These are phyloP conservation scores for Aspiorhynchus laticeps DNA, from an alignment of 2,113 vertebrate species.

Conservation along the genomic window DNA sequence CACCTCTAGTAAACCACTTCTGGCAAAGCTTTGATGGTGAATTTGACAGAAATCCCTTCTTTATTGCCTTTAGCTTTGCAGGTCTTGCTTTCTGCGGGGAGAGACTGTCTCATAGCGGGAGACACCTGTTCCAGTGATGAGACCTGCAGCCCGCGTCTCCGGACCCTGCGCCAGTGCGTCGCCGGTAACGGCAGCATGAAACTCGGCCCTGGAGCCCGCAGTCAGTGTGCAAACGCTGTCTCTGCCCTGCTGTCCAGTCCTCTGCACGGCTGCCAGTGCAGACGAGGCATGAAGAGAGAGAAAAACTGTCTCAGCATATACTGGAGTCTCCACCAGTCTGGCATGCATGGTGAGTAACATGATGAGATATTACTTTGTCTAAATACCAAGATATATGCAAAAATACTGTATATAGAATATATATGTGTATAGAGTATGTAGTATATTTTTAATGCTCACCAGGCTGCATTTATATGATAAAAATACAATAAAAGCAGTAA, in stretches of 20 bases:
- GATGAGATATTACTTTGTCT: background rate
- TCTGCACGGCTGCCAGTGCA: constrained; percentile 88
- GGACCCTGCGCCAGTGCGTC: constrained; percentile 90
- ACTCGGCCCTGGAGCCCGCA: constrained; percentile 85
- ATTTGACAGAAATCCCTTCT: background rate
- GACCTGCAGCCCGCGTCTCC: constrained; percentile 85
- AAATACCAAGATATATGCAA: background rate
- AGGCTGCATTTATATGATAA: too few species aligned
- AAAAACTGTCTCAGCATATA: constrained; percentile 94
- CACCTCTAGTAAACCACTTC: background rate
- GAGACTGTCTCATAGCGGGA: constrained; percentile 87
- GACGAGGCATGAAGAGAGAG: constrained; percentile 91
- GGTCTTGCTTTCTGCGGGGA: constrained; percentile 70
- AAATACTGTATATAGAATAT: too few species aligned
- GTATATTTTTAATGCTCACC: too few species aligned
- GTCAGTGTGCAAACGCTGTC: constrained; percentile 88
- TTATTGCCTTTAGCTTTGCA: constrained; percentile 66
- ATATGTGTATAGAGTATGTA: too few species aligned
- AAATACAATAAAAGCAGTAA: background rate
- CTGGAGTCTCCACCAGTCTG: constrained; percentile 91
- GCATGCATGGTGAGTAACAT: constrained; percentile 81
- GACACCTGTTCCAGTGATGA: constrained; percentile 87
- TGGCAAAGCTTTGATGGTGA: background rate
- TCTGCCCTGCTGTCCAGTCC: constrained; percentile 86
- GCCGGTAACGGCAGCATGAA: constrained; percentile 88